A percentile compares a stretch with the other conserved stretches of the same genome.
Conservation (phyloP, 2,113 vertebrate species). For the Pelvicachromis taeniatus region DNA sequence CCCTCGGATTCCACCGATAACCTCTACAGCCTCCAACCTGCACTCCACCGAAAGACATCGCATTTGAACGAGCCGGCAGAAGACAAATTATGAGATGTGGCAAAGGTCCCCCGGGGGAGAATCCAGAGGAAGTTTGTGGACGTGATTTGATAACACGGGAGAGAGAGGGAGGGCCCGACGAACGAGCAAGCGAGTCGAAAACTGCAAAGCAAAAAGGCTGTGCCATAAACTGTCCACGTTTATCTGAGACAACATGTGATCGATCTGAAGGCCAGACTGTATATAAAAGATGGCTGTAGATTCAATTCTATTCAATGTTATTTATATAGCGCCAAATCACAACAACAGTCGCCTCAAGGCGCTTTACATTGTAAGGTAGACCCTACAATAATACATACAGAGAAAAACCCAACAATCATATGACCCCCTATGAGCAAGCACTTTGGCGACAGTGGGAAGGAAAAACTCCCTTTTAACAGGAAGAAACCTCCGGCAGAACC, state of each 20-base stretch:
- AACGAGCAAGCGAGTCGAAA: neutral
- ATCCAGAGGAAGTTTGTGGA: neutral
- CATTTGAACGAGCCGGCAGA: neutral
- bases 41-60: neutral
- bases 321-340: no score
- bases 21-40: neutral
- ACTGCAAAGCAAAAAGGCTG: neutral
- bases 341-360: no score
- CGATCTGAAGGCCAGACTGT: neutral
- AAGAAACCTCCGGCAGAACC: no score
- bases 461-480: no score
- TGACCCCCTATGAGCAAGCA: no score
- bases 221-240: neutral
- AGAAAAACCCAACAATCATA: no score
- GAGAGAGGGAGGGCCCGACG: neutral
- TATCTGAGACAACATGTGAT: no score
- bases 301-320: no score
- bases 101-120: neutral
- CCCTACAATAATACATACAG: no score
- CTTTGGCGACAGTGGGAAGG: no score
- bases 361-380: no score
- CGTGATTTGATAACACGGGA: neutral
- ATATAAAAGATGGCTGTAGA: neutral
- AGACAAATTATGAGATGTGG: neutral
- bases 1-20: neutral